These are phyloP conservation scores for Caranx ignobilis DNA, from an alignment of 2,113 vertebrate genomes.

Conservation along the genomic window DNA sequence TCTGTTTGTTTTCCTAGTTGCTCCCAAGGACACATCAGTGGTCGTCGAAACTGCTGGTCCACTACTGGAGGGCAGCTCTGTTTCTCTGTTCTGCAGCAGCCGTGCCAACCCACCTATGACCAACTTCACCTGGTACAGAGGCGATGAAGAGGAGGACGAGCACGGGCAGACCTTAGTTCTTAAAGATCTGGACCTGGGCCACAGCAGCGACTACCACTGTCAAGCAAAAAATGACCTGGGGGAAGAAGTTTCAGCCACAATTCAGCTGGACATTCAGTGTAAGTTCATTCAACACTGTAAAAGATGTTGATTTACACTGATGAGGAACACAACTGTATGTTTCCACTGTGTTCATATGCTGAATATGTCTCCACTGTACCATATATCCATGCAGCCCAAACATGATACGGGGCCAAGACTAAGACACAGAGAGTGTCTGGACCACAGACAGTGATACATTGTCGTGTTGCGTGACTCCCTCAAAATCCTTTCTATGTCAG, in stretches of 20 bases:
- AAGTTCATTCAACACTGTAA: slow-evolving; percentile 52
- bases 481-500: slow-evolving; percentile 38
- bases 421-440: slow-evolving; percentile 49
- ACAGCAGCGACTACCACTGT: slow-evolving; percentile 69
- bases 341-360: slow-evolving; percentile 15
- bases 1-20: slow-evolving; percentile 56
- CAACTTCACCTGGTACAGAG: slow-evolving; percentile 80
- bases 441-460: slow-evolving; percentile 58
- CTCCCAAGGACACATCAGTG: slow-evolving; percentile 72
- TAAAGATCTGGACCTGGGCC: slow-evolving; percentile 1
- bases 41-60: slow-evolving; percentile 36
- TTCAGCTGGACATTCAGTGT: slow-evolving; percentile 74
- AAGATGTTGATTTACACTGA: slow-evolving; percentile 25
- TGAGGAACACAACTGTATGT: slow-evolving; percentile 26
- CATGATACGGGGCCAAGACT: slow-evolving; percentile 51
- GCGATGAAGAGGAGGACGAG: slow-evolving; percentile 36
- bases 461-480: slow-evolving; percentile 55
- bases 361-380: slow-evolving; percentile 33
- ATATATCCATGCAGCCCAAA: slow-evolving; percentile 43
- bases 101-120: slow-evolving; percentile 75
- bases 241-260: slow-evolving; percentile 32
- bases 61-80: slow-evolving; percentile 65
- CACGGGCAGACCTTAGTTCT: slow-evolving; percentile 29
- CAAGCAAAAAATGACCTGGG: slow-evolving; percentile 63
- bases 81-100: slow-evolving; percentile 73